Evolutionary conservation across 1,140 invertebrate genomes (phyloP), one percentile per base, ranked within the genome.

Genomic region (Apis dorsata): DNA sequence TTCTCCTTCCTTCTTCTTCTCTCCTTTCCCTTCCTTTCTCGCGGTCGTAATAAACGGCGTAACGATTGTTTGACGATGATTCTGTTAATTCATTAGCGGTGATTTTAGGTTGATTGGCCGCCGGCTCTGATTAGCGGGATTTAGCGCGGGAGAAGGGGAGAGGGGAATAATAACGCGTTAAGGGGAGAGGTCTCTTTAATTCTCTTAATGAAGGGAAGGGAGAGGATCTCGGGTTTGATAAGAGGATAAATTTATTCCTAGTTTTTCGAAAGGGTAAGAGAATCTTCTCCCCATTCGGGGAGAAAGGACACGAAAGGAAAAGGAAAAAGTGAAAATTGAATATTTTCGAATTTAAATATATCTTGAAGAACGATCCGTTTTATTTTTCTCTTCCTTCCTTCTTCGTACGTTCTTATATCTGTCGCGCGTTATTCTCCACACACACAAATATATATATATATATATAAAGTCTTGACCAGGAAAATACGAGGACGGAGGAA

Each of bases 331-430:
- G 1, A 12, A 3, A 12, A 68, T 19, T 7, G 1, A 68, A 13
- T 19, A 8, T 28, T 8, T 9, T 28, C 34, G 34, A 44, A 44
- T 44, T 44, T 44, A 44, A 44, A 44, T 7, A 44, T 7, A 44
- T 7, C 34, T 44, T 0, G 34, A 34, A 34, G 34, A 44, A 44
- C 34, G 34, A 34, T 34, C 34, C 4, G 34, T 24, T 24, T 55
- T 66, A 57, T 80, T 44, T 69, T 81, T 75, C 68, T 75, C 55
- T 57, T 69, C 74, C 21, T 66, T 70, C 28, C 57, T 73, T 60
- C 53, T 44, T 70, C 57, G 57, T 51, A 34, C 55, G 24, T 51
- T 60, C 66, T 53, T 60, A 21, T 82, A 77, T 82, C 77, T 81
- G 21, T 44, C 72, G 59, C 63, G 19, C 53, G 60, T 59, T 59